Conservation (phyloP, 2,113 vertebrate species). For the Heterotis niloticus region DNA sequence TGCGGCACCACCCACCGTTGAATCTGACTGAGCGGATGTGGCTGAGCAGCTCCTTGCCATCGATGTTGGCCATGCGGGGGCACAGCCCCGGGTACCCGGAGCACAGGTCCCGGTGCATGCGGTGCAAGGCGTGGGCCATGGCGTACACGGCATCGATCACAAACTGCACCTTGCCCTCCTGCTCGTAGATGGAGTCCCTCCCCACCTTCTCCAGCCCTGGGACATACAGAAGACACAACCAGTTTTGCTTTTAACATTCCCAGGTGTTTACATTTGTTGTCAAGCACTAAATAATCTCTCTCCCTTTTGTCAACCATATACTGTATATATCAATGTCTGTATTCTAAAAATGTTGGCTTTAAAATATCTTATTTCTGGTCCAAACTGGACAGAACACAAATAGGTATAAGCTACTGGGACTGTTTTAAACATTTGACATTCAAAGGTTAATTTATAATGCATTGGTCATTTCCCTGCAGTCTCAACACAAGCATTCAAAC, state of each 20-base stretch:
- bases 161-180: slow-evolving; percentile 97
- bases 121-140: slow-evolving; percentile 91
- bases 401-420: too few relatives aligned
- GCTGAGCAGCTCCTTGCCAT: slow-evolving; percentile 86
- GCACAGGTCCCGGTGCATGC: slow-evolving; percentile 88
- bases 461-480: too few relatives aligned
- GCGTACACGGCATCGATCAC: slow-evolving; percentile 93
- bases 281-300: too few relatives aligned
- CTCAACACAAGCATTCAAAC: too few relatives aligned
- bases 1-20: slow-evolving; percentile 68
- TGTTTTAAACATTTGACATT: too few relatives aligned
- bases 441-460: too few relatives aligned
- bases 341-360: neutral
- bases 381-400: too few relatives aligned
- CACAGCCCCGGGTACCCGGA: slow-evolving; percentile 82
- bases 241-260: neutral
- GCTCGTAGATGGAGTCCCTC: slow-evolving; percentile 87
- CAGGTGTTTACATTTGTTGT: too few relatives aligned
- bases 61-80: slow-evolving; percentile 79
- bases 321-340: neutral
- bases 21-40: slow-evolving; percentile 86
- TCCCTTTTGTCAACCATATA: too few relatives aligned
- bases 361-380: neutral
- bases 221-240: slow-evolving; percentile 27
- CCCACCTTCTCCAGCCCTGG: slow-evolving; percentile 89